These are phyloP conservation scores for Teleiodes luculella DNA, from an alignment of 2,888 invertebrate species.

Conservation along the genomic window DNA sequence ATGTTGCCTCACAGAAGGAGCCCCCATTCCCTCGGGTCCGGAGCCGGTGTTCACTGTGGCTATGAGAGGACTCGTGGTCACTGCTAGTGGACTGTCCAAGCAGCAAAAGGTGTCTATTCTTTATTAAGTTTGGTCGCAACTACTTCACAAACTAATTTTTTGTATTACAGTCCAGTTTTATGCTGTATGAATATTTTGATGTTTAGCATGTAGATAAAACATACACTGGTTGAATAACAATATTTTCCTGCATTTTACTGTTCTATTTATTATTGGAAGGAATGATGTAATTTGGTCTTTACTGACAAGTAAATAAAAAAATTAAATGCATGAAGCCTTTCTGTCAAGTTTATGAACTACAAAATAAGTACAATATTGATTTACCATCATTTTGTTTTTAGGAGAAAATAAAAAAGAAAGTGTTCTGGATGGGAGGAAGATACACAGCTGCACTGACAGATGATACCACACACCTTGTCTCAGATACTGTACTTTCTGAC, in stretches of 20 bases:
- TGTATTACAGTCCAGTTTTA: neutral
- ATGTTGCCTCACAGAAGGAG: slow-evolving; percentile 84
- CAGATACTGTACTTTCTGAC: slow-evolving; percentile 85
- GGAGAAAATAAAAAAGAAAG: slow-evolving; percentile 79
- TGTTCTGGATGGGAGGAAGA: slow-evolving; percentile 88
- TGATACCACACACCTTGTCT: slow-evolving; percentile 89
- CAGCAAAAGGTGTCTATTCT: slow-evolving; percentile 45
- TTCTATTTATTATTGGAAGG: too few relatives aligned
- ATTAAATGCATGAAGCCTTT: too few relatives aligned
- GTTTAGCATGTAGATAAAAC: too few relatives aligned
- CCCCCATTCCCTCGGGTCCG: slow-evolving; percentile 85
- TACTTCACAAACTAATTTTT: neutral
- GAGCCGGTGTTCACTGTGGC: slow-evolving; percentile 89
- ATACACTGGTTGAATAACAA: too few relatives aligned
- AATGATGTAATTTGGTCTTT: too few relatives aligned
- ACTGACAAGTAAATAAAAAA: too few relatives aligned
- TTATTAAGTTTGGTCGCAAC: neutral
- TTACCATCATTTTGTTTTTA: slow-evolving; percentile 45
- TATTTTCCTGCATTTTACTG: too few relatives aligned
- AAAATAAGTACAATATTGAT: neutral
- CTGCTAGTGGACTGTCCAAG: slow-evolving; percentile 80
- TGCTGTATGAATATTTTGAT: too few relatives aligned
- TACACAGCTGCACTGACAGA: slow-evolving; percentile 81
- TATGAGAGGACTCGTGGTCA: slow-evolving; percentile 85
- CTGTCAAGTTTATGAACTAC: too few relatives aligned